These are phyloP conservation scores for Aphidius gifuensis DNA, from an alignment of 1,140 invertebrate species.

Conservation along the genomic window DNA sequence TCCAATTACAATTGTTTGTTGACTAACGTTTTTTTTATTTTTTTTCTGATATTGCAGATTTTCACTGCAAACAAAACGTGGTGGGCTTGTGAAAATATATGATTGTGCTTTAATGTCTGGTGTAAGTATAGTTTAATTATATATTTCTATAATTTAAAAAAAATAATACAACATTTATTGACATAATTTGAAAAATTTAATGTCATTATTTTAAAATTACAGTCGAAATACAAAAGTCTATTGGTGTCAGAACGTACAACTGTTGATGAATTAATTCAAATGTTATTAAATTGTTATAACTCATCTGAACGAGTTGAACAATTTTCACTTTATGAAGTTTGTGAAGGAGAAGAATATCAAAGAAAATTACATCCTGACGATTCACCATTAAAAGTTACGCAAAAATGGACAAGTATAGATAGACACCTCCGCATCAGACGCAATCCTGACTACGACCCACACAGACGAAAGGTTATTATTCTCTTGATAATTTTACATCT, in stretches of 20 bases:
- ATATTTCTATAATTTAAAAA: slow-evolving; percentile 3
- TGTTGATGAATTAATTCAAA: slow-evolving; percentile 82
- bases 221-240: slow-evolving; percentile 89
- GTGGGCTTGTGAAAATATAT: slow-evolving; percentile 85
- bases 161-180: neutral
- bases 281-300: slow-evolving; percentile 82
- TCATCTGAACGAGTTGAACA: slow-evolving; percentile 77
- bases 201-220: slow-evolving; percentile 31
- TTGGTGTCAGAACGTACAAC: slow-evolving; percentile 85
- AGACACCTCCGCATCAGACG: slow-evolving; percentile 75
- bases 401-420: slow-evolving; percentile 66
- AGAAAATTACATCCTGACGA: slow-evolving; percentile 84
- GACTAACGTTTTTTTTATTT: neutral
- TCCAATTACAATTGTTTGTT: neutral
- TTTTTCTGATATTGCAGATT: slow-evolving; percentile 64
- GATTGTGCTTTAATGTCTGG: slow-evolving; percentile 85
- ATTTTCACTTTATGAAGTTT: slow-evolving; percentile 85
- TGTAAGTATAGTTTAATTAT: slow-evolving; percentile 51
- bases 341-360: slow-evolving; percentile 71
- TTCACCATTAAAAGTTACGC: slow-evolving; percentile 77
- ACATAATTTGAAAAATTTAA: neutral
- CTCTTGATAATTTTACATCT: neutral
- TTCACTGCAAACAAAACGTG: slow-evolving; percentile 78
- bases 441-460: slow-evolving; percentile 71
- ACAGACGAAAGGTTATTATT: slow-evolving; percentile 58